These are phyloP conservation scores for Corapipo altera DNA, from an alignment of 2,113 vertebrate species.

Conservation along the genomic window DNA sequence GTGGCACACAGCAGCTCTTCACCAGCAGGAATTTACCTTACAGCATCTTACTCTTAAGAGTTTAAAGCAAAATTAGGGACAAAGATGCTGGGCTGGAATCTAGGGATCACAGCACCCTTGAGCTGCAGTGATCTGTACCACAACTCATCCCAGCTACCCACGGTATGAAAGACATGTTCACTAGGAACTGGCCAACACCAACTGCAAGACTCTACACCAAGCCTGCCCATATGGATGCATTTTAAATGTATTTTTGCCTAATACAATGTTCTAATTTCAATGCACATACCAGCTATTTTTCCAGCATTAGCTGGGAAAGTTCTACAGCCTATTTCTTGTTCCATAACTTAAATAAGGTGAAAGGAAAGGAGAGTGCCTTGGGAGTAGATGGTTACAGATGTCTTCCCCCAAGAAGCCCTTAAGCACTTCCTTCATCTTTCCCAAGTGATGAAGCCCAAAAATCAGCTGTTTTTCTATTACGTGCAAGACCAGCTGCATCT, in stretches of 20 bases:
- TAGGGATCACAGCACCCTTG: neutral
- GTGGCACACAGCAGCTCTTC: neutral
- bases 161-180: rapidly evolving
- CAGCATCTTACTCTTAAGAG: neutral
- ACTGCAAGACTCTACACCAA: neutral
- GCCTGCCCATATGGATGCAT: neutral
- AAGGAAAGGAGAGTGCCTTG: neutral
- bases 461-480: neutral
- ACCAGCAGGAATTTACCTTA: neutral
- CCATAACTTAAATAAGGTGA: neutral
- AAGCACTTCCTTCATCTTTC: neutral
- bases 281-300: neutral
- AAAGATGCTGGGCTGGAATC: neutral
- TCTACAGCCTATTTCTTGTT: neutral
- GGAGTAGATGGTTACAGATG: neutral
- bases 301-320: neutral
- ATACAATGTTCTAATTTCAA: neutral
- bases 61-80: neutral
- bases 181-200: neutral
- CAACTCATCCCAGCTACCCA: neutral
- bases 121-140: rapidly evolving
- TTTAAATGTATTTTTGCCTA: neutral
- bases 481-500: neutral
- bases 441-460: neutral
- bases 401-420: neutral